Base-by-base conservation (phyloP, 2,888 invertebrate genomes). In the Tiliacea aurago region DNA sequence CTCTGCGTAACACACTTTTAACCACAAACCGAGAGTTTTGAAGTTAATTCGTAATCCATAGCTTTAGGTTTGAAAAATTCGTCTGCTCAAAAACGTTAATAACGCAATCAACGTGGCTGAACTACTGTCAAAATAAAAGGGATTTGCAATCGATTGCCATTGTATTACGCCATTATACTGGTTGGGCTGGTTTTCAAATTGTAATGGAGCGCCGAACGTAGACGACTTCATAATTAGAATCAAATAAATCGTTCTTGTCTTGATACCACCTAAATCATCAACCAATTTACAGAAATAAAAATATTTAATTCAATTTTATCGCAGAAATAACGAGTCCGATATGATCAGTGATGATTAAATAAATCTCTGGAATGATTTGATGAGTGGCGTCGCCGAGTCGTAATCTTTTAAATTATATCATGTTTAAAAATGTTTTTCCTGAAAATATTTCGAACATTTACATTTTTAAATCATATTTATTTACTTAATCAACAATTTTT, bases 291-390 rank as follows among this genome's bases (percentile, higher is more conserved):
- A 82, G 37, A 82, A 49, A 77, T 76, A 56, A 69, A 69, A n/a
- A n/a, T n/a, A 61, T 51, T 15, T 59, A 70, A 58, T 53, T 69
- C 20, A 33, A 65, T 55, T 77, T 43, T 13, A 78, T 67, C 49
- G 49, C 33, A 53, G n/a, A 78, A 58, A 70, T 70, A 70, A 88
- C 87, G 85, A 84, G n/a, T 43, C 78, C 58, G 63, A 83, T 78
- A 78, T 80, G 71, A 83, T 71, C 66, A 71, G 66, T 71, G 49
- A 83, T 59, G 58, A 71, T 53, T 64, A 78, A 49, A 83, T 75
- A 76, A 77, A 85, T 85, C 77, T 70, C 18, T 11, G 61, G 7
- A 68, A 70, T 23, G 49, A 43, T 51, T 58, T 68, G 51, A 72
- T 56, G 67, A 75, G 72, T 78, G 59, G 33, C 28, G 43, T 13